phyloP scores from a whole-genome alignment of 2,888 invertebrate species.

The Labia minor region DNA sequence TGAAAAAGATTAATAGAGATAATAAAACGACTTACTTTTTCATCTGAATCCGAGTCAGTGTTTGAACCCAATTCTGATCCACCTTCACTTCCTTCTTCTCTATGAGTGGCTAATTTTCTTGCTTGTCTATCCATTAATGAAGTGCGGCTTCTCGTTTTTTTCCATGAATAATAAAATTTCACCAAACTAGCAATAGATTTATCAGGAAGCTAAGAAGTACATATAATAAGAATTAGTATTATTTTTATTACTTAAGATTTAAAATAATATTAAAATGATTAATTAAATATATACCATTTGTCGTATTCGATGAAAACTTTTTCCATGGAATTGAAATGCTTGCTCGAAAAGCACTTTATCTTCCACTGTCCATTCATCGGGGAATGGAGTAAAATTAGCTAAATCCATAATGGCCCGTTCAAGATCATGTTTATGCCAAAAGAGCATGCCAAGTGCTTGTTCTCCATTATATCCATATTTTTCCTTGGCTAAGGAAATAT shows the following conservation, averaged over 20 bases:
- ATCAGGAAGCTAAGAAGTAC: slow-evolving; percentile 73
- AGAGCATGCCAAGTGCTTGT: slow-evolving; percentile 93
- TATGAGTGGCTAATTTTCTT: slow-evolving; percentile 51
- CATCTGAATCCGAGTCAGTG: slow-evolving; percentile 79
- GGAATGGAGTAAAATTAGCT: slow-evolving; percentile 93
- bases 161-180: slow-evolving; percentile 98
- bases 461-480: slow-evolving; percentile 96
- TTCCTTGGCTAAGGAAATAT: slow-evolving; percentile 86
- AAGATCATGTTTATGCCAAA: slow-evolving; percentile 96
- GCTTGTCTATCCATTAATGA: slow-evolving; percentile 87
- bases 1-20: too few relatives aligned
- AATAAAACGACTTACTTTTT: slow-evolving; percentile 56
- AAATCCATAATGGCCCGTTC: slow-evolving; percentile 85
- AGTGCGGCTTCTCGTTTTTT: slow-evolving; percentile 83
- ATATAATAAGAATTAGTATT: slow-evolving; percentile 19
- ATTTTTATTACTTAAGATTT: neutral
- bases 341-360: slow-evolving; percentile 97
- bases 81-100: slow-evolving; percentile 67
- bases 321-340: slow-evolving; percentile 96
- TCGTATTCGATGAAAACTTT: slow-evolving; percentile 91
- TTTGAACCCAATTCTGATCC: slow-evolving; percentile 76
- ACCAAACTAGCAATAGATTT: slow-evolving; percentile 93
- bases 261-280: slow-evolving; percentile 19
- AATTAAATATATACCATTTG: slow-evolving; percentile 68
- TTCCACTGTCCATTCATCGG: slow-evolving; percentile 96